phyloP scores from a whole-genome alignment of 1,140 invertebrate genomes.

The Tetraneura akinire region DNA sequence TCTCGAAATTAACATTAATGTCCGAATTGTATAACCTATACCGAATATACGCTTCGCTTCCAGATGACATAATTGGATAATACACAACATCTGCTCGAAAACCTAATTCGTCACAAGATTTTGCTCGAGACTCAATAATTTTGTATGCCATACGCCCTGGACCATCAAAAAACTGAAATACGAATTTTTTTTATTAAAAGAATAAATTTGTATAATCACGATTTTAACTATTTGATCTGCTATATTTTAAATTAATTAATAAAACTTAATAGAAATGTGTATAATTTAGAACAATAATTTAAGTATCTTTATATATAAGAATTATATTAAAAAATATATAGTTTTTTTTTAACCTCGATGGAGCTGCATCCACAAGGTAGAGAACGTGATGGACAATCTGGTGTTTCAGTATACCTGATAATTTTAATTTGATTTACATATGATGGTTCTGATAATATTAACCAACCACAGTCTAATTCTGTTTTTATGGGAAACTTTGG shows the following conservation, averaged over 20 bases:
- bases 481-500: background rate
- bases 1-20: background rate
- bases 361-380: background rate
- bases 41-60: slow-evolving; percentile 7
- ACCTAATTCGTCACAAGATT: too few relatives aligned
- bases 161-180: slow-evolving; percentile 19
- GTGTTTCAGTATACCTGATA: background rate
- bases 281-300: too few relatives aligned
- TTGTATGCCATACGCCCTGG: background rate
- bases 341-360: background rate
- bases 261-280: background rate
- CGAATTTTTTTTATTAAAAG: background rate
- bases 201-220: background rate
- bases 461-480: slow-evolving; percentile 9
- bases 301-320: background rate
- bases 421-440: slow-evolving; percentile 1
- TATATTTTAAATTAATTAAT: too few relatives aligned
- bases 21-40: background rate
- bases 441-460: slow-evolving; percentile 15
- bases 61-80: background rate
- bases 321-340: background rate
- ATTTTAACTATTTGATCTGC: too few relatives aligned
- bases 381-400: background rate
- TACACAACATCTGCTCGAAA: background rate
- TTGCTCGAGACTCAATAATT: slow-evolving; percentile 8